Evolutionary conservation across 2,797 vertebrate genomes (phyloP).

Genomic region (Carcharodon carcharias): DNA sequence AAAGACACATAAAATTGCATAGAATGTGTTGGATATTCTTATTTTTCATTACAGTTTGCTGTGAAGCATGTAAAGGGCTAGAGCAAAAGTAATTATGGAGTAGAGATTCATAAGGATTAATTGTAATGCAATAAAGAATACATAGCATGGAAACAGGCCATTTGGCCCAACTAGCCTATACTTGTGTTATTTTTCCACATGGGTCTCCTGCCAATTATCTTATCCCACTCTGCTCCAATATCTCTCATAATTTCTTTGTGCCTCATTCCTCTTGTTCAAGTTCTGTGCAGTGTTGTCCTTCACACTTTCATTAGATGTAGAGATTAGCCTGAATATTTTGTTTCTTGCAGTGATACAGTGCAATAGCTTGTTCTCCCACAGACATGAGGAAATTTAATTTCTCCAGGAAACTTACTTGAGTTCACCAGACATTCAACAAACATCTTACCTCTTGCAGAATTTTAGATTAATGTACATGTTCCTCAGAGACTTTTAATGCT

Average conservation of each 20-base stretch:
- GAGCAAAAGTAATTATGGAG: neutral
- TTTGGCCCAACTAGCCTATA: neutral
- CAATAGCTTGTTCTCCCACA: neutral
- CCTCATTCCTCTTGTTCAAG: neutral
- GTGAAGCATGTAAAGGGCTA: too few relatives aligned
- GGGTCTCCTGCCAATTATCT: neutral
- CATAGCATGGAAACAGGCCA: neutral
- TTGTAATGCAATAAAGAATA: neutral
- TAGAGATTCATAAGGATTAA: neutral
- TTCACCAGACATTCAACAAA: neutral
- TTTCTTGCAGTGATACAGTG: neutral
- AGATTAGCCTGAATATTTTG: neutral
- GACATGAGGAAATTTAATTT: neutral
- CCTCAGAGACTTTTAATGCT: neutral
- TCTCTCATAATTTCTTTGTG: neutral
- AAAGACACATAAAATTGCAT: too few relatives aligned
- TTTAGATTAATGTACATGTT: neutral
- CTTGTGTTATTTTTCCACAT: neutral
- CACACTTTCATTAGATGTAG: neutral
- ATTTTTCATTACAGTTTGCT: too few relatives aligned
- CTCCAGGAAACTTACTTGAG: neutral
- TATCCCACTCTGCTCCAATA: neutral
- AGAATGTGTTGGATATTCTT: too few relatives aligned
- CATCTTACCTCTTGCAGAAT: neutral
- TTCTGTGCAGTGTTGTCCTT: neutral